phyloP scores from a whole-genome alignment of 2,113 vertebrate species.

The Apeltes quadracus region DNA sequence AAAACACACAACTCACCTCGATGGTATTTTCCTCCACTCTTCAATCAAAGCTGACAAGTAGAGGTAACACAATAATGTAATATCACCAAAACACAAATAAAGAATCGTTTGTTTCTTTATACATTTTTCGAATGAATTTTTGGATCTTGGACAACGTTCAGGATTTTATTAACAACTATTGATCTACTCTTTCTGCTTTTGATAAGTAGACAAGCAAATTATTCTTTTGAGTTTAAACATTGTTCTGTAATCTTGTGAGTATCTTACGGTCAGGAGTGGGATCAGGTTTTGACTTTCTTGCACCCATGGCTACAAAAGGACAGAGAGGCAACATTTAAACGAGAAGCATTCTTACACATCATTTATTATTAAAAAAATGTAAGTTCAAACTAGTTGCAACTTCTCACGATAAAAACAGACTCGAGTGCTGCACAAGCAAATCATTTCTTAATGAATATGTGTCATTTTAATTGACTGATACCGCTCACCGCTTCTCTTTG shows the following conservation, averaged over 20 bases:
- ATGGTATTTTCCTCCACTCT: too few relatives aligned
- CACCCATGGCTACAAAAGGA: neutral
- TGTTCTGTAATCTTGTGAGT: too few relatives aligned
- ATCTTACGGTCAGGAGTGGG: neutral
- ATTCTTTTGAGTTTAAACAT: neutral
- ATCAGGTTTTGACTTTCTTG: fast-evolving
- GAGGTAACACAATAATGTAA: neutral
- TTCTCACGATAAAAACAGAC: neutral
- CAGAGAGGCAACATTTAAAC: neutral
- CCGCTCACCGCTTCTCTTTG: slow-evolving; percentile 8
- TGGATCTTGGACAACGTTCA: too few relatives aligned
- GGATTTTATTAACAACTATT: neutral
- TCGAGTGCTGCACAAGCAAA: neutral
- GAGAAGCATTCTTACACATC: neutral
- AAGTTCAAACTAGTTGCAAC: neutral
- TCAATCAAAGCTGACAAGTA: neutral
- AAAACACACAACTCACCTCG: neutral
- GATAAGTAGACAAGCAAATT: neutral
- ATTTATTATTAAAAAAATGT: neutral
- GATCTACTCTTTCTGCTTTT: neutral
- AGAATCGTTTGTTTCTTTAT: too few relatives aligned
- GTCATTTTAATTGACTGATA: neutral
- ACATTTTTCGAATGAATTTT: too few relatives aligned
- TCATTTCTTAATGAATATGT: neutral
- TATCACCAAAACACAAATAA: neutral